phyloP scores from a whole-genome alignment of 2,113 vertebrate species.

The Nematolebias whitei region DNA sequence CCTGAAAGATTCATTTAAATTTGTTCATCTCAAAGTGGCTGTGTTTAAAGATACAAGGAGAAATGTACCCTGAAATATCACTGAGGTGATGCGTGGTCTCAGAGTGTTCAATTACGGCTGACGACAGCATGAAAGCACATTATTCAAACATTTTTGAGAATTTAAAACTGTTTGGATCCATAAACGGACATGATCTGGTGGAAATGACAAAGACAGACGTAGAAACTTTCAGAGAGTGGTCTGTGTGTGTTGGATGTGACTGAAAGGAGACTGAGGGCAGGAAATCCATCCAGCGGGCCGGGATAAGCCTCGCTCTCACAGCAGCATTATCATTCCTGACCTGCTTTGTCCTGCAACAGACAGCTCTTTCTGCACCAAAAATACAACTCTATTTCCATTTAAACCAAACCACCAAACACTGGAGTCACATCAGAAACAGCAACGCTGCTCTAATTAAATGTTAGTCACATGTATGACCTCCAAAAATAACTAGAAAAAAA shows the following conservation, averaged over 20 bases:
- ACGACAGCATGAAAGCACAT: not conserved
- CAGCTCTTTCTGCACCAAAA: too few relatives aligned
- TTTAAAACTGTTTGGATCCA: too few relatives aligned
- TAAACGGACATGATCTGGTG: not conserved
- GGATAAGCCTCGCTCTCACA: conserved; percentile 68
- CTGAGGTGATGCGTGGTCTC: too few relatives aligned
- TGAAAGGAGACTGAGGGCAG: conserved; percentile 68
- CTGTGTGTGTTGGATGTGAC: conserved; percentile 27
- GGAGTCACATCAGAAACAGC: not conserved
- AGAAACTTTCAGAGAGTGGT: conserved; percentile 18
- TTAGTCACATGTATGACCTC: not conserved
- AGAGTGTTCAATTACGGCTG: too few relatives aligned
- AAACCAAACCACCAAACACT: conserved; percentile 13
- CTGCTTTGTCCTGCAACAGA: conserved; percentile 68
- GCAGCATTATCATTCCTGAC: conserved; percentile 67
- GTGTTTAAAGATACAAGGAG: too few relatives aligned
- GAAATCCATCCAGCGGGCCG: conserved; percentile 71
- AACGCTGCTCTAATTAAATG: not conserved
- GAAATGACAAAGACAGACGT: not conserved
- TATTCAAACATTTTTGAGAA: not conserved
- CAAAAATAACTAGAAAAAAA: not conserved
- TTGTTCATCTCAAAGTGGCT: too few relatives aligned
- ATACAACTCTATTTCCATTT: conserved; percentile 27
- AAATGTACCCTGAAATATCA: too few relatives aligned
- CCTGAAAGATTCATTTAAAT: too few relatives aligned